Percentiles rank a stretch among this genome's conserved stretches.
Evolutionary conservation across 2,888 invertebrate genomes (phyloP).

Genomic region (Exocentrus adspersus): DNA sequence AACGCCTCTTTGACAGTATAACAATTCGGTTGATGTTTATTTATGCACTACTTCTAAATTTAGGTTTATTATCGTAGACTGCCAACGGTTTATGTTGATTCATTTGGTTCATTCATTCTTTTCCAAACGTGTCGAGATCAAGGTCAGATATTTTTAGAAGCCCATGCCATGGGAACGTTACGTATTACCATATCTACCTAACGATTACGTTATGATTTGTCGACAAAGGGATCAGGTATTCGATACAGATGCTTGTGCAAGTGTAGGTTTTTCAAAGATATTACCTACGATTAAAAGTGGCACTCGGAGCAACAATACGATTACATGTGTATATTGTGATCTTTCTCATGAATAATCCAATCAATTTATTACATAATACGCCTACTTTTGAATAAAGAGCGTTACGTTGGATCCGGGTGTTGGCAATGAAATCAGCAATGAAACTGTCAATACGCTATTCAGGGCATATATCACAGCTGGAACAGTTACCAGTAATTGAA

Average conservation of each 20-base stretch:
- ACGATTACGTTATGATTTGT: constrained; percentile 2
- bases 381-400: constrained; percentile 5
- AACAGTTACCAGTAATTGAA: too few species aligned
- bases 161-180: constrained; percentile 24
- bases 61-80: constrained; percentile 21
- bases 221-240: not conserved
- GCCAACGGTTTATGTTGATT: constrained; percentile 21
- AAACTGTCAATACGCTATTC: not conserved
- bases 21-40: constrained; percentile 10
- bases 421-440: constrained; percentile 5
- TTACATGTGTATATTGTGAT: constrained; percentile 22
- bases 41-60: constrained; percentile 9
- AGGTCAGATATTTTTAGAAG: constrained; percentile 38
- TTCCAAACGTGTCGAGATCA: constrained; percentile 28
- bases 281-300: constrained; percentile 12
- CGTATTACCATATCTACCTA: constrained; percentile 4
- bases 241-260: constrained; percentile 5
- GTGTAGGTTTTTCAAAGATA: constrained; percentile 17
- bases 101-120: constrained; percentile 36
- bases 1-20: not conserved
- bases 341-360: constrained; percentile 18
- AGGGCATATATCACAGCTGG: too few species aligned
- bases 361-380: constrained; percentile 12
- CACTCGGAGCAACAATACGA: constrained; percentile 16
- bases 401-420: constrained; percentile 17